Evolutionary conservation across 30 jellyfish, hydroid and myxozoan genomes (phyloP), one percentile per base, ranked within the genome.

Genomic region (Rhopilema esculentum): DNA sequence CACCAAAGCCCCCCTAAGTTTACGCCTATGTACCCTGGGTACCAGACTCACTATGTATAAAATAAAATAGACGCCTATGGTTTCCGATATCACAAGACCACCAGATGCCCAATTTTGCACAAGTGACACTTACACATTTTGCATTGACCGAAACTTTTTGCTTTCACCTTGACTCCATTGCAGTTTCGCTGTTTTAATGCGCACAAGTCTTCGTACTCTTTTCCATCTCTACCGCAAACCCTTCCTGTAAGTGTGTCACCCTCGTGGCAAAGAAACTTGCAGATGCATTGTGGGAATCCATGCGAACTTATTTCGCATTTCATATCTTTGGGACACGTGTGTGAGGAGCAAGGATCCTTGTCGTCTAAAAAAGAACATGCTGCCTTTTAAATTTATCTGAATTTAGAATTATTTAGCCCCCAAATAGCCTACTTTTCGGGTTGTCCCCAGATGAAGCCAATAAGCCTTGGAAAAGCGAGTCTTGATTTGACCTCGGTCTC

Each of bases 221-320:
- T 52, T 70, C 97, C 97, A 50, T 91, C 91, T 75, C 97, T 77
- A 29, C 92, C 95, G 48, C 97, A 91, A 0, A 91, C 91, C 17
- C 62, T 23, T 33, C 95, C 93, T 0, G 97, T 79, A 49, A 51
- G 64, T 31, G 77, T 67, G 48, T 91, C 97, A 7, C 90, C 94
- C 19, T 68, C 0, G 21, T 50, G 21, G 80, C 97, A 91, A 27
- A 51, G 69, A 53, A 49, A 69, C 25, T 70, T 84, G 78, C 97
- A 91, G 7, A 78, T 77, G 77, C 97, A 91, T 23, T 64, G 57
- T 19, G 97, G 94, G 15, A 80, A 49, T 7, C 89, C 94, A 69
- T 83, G 62, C 20, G 82, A 53, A 74, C 79, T 75, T 75, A 91
- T 92, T 21, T 48, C 50, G 74, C 97, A 91, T 69, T 69, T 75